phyloP scores from a whole-genome alignment of 2,113 vertebrate genomes.

The Trichomycterus rosablanca region DNA sequence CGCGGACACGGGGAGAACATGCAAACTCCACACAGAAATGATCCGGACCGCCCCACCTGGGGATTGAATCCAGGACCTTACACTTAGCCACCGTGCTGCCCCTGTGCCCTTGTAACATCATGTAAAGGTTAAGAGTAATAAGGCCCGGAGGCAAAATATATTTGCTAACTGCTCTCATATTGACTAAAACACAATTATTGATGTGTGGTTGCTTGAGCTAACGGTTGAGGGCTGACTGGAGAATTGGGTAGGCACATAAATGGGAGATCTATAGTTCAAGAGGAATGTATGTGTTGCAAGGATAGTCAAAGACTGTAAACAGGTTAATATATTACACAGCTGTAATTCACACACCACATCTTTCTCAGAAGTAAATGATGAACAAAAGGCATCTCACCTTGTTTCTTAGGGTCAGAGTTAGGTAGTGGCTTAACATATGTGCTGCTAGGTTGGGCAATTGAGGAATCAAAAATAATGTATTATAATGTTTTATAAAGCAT shows the following conservation, averaged over 20 bases:
- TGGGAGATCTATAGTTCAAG: constrained; percentile 34
- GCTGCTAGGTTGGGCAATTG: no score
- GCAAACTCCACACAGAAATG: no score
- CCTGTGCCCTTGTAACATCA: not conserved
- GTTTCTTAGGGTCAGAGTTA: no score
- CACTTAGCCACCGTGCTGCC: not conserved
- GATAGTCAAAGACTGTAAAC: not conserved
- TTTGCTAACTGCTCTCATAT: constrained; percentile 50
- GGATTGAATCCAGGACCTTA: no score
- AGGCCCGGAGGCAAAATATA: constrained; percentile 43
- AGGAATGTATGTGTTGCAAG: not conserved
- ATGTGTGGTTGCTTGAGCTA: constrained; percentile 43
- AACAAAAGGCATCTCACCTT: no score
- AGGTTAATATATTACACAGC: no score
- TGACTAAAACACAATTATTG: constrained; percentile 54
- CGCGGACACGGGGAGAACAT: no score
- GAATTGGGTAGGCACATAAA: constrained; percentile 1
- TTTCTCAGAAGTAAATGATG: no score
- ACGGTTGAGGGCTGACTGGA: constrained; percentile 30
- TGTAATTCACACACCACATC: not conserved
- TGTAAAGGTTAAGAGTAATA: not conserved
- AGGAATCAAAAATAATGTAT: no score
- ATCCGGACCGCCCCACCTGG: no score
- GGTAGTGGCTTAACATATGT: no score
- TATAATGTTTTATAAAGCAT: no score